Evolutionary conservation across 2,113 vertebrate species (phyloP).

Genomic region (Hirundichthys speculiger): DNA sequence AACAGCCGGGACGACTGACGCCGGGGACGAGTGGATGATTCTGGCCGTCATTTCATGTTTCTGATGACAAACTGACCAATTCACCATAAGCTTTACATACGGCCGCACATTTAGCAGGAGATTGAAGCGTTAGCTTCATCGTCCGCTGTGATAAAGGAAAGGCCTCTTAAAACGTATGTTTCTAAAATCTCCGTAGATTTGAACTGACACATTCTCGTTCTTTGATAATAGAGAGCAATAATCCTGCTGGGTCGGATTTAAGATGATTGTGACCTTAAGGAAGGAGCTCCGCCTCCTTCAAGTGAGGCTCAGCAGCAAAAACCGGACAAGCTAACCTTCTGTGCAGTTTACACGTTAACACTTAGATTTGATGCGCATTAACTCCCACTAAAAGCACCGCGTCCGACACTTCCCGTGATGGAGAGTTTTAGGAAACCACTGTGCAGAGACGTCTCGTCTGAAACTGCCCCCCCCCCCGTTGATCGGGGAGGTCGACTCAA

Average conservation of each 20-base stretch:
- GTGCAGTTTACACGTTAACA: background rate
- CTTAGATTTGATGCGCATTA: background rate
- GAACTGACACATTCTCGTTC: too few species aligned
- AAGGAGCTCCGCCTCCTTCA: too few species aligned
- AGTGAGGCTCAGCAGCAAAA: background rate
- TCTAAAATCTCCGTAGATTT: background rate
- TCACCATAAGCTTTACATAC: background rate
- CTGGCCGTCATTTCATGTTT: background rate
- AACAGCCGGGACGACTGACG: background rate
- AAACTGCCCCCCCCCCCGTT: constrained; percentile 38
- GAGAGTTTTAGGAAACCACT: constrained; percentile 2
- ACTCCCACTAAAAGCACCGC: constrained; percentile 1
- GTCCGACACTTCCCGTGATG: constrained; percentile 4
- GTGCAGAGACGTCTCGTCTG: constrained; percentile 5
- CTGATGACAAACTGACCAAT: background rate
- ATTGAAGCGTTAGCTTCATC: background rate
- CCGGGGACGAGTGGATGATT: background rate
- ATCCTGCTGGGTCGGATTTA: constrained; percentile 4
- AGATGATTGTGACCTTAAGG: background rate
- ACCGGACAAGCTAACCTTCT: background rate
- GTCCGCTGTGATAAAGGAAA: background rate
- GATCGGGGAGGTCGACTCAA: constrained; percentile 34
- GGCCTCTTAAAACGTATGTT: background rate
- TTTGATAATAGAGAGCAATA: too few species aligned
- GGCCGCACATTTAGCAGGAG: too few species aligned